A percentile compares a stretch with the other conserved stretches of the same genome.
These are phyloP conservation scores for Enhydra lutris DNA, from an alignment of 2,113 vertebrate genomes.

Conservation along the genomic window DNA sequence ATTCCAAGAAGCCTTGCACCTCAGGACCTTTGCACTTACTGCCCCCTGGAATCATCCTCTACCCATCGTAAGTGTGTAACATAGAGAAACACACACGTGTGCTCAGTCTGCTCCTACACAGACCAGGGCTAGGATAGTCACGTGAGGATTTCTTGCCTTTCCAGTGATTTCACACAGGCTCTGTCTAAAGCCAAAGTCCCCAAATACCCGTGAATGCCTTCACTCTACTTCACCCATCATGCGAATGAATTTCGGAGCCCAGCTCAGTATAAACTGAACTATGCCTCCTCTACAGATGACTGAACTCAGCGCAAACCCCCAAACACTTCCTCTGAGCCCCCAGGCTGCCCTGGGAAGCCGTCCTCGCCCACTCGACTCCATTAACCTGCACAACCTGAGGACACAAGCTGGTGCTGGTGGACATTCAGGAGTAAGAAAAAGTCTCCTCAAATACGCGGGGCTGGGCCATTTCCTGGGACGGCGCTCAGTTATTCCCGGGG, in stretches of 20 bases:
- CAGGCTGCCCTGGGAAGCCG: background rate
- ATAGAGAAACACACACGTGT: accelerated
- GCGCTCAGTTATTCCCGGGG: background rate
- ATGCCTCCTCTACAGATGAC: no score
- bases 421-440: background rate
- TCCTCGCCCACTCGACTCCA: background rate
- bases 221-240: accelerated
- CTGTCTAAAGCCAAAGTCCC: background rate
- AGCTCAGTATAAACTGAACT: no score
- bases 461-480: background rate
- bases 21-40: no score
- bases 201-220: accelerated
- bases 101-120: accelerated
- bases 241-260: background rate
- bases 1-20: background rate
- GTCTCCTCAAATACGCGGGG: background rate
- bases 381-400: background rate
- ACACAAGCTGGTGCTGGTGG: background rate
- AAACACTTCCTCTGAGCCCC: accelerated
- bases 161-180: accelerated
- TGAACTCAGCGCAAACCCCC: background rate
- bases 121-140: accelerated
- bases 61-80: accelerated
- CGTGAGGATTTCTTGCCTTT: accelerated
- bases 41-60: background rate